A percentile compares a stretch with the other conserved stretches of the same genome.
Conservation (phyloP, 2,888 invertebrate genomes). For the Dicycla oo region DNA sequence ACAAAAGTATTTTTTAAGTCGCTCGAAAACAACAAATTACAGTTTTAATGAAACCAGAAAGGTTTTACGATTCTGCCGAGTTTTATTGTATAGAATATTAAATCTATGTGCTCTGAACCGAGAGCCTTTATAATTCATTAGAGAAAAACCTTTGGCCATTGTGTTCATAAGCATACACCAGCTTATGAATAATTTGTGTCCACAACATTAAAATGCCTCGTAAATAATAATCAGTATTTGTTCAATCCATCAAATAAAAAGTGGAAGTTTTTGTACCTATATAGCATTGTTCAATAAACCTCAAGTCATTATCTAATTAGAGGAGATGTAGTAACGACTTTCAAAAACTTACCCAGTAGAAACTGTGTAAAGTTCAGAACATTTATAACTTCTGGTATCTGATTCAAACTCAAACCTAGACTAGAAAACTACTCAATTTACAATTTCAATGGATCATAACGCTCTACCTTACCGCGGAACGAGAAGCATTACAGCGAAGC, state of each 20-base stretch:
- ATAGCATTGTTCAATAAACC: constrained; percentile 1
- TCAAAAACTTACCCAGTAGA: background rate
- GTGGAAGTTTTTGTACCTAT: background rate
- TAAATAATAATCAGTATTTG: constrained; percentile 35
- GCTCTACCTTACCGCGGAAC: constrained; percentile 11
- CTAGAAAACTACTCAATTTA: constrained; percentile 32
- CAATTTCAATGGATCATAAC: constrained; percentile 25
- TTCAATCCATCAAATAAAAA: constrained; percentile 28
- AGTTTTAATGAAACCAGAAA: constrained; percentile 65
- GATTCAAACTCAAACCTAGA: constrained; percentile 38
- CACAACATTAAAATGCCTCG: constrained; percentile 44
- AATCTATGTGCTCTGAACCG: constrained; percentile 58
- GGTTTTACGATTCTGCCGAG: constrained; percentile 62
- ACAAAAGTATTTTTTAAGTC: constrained; percentile 46
- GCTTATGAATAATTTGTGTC: constrained; percentile 60
- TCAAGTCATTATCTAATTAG: constrained; percentile 7
- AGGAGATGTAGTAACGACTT: constrained; percentile 1
- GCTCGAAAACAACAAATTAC: constrained; percentile 60
- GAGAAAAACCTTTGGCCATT: constrained; percentile 64
- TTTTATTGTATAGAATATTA: constrained; percentile 68
- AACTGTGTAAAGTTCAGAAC: constrained; percentile 7
- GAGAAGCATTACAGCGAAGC: constrained; percentile 17
- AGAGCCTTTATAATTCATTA: constrained; percentile 69
- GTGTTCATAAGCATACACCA: constrained; percentile 60
- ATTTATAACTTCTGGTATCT: constrained; percentile 22